These are phyloP conservation scores for Magallana gigas DNA, from an alignment of 1,140 invertebrate genomes.

Conservation along the genomic window DNA sequence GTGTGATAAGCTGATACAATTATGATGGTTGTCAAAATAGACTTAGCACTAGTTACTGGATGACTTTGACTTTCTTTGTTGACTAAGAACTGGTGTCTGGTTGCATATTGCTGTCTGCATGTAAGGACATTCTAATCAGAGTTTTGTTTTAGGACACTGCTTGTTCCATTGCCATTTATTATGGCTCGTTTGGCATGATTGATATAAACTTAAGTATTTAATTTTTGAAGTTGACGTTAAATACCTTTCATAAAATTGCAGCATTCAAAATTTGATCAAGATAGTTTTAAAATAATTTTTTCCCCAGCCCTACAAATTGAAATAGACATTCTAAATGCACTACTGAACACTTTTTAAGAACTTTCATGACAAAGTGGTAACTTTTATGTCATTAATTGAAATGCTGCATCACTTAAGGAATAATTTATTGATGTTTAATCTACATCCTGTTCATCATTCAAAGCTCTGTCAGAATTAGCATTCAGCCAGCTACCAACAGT, in stretches of 20 bases:
- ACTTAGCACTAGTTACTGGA: neutral
- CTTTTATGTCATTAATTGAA: constrained; percentile 4
- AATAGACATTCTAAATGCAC: neutral
- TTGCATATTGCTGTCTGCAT: constrained; percentile 35
- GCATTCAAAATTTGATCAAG: neutral
- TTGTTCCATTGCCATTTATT: neutral
- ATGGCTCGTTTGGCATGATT: too few relatives aligned
- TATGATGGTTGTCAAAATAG: constrained; percentile 29
- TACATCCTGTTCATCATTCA: constrained; percentile 14
- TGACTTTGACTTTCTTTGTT: constrained; percentile 1
- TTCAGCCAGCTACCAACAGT: neutral
- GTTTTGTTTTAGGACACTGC: constrained; percentile 4
- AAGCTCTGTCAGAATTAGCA: neutral
- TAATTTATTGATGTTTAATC: constrained; percentile 37
- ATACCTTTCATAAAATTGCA: too few relatives aligned
- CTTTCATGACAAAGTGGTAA: neutral
- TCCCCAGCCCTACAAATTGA: neutral
- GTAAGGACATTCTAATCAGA: constrained; percentile 31
- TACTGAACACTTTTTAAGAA: constrained; percentile 15
- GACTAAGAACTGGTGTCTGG: constrained; percentile 10
- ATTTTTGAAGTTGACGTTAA: too few relatives aligned
- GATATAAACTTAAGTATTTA: too few relatives aligned
- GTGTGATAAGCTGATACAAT: constrained; percentile 20
- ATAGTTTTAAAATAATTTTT: neutral
- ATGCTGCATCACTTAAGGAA: constrained; percentile 16